Base-by-base conservation (phyloP, 1,140 invertebrate genomes). In the Cecropterus lyciades region DNA sequence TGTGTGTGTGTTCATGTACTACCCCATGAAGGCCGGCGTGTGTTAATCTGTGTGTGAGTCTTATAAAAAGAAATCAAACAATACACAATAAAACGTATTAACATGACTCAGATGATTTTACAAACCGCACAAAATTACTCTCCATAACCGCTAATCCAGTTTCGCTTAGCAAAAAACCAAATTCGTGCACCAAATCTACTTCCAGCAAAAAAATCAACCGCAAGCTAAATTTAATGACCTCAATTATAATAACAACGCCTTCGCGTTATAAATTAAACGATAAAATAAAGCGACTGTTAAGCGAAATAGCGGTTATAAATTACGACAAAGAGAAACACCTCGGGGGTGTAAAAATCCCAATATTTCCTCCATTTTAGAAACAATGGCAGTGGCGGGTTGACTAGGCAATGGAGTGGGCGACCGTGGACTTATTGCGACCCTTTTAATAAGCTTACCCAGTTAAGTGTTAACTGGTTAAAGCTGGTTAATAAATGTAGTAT, bases 161-260 rank as follows among this genome's bases (percentile, higher is more conserved):
- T 40, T 2, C 11, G n/a, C 11, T 1, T 0, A 40, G 1, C 1
- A 40, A 40, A 52, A 33, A 52, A 33, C 13, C 49, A 15, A 40
- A 5, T 9, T 33, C 6, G 11, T 11, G 37, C 37, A 3, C 27
- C 57, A 33, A 62, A 62, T 62, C 57, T 37, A 62, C 70, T 63
- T 53, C 49, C 37, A 51, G n/a, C 16, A 43, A 30, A 60, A 55
- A 68, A 62, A 42, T 37, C 14, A 62, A 66, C 56, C 67, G 48
- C 49, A 53, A 64, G 59, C 67, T 62, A 65, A 69, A 73, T 75
- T 76, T 75, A 78, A 79, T 69, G 74, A 62, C 60, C 64, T 66
- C 74, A 76, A 79, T 79, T 79, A 77, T 77, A 75, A 73, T 75
- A 73, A 53, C 65, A 57, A 69, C 64, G 73, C 59, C 60, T 69